These are phyloP conservation scores for Eleginops maclovinus DNA, from an alignment of 2,113 vertebrate species.

Conservation along the genomic window DNA sequence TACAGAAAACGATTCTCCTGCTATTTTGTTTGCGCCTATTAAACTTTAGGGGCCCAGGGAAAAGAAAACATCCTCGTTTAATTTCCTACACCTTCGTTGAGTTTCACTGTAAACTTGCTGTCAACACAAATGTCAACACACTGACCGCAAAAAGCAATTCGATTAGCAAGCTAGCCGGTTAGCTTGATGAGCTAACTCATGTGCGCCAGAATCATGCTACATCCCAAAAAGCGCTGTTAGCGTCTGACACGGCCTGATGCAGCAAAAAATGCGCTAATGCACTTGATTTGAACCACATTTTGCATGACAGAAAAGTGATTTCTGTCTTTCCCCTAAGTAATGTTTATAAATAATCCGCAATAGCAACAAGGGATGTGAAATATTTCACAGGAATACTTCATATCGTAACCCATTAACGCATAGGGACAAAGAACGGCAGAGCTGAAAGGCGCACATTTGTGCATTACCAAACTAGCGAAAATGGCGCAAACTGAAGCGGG, in stretches of 20 bases:
- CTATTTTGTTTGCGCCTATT: background rate
- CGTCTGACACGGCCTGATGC: conserved; percentile 79
- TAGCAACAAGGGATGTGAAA: background rate
- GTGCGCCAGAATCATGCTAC: conserved; percentile 75
- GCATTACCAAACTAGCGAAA: conserved; percentile 80
- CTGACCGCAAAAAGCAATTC: conserved; percentile 1
- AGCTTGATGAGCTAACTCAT: conserved; percentile 74
- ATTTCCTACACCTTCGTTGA: background rate
- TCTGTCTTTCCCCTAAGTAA: background rate
- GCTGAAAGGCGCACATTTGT: conserved; percentile 83
- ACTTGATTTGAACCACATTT: conserved; percentile 65
- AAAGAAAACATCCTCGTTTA: rapidly evolving
- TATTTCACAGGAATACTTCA: background rate
- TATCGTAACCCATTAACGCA: conserved; percentile 58
- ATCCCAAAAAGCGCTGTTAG: conserved; percentile 71
- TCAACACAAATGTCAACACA: conserved; percentile 7
- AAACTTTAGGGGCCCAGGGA: background rate
- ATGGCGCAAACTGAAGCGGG: conserved; percentile 78
- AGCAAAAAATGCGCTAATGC: conserved; percentile 80
- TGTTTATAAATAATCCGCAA: background rate
- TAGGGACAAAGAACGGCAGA: conserved; percentile 83
- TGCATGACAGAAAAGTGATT: conserved; percentile 3
- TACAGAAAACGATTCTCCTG: background rate
- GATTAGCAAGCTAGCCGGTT: conserved; percentile 59
- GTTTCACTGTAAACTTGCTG: background rate